These are phyloP conservation scores for Chromoteleia sp. DNA, from an alignment of 2,888 invertebrate species.

Conservation along the genomic window DNA sequence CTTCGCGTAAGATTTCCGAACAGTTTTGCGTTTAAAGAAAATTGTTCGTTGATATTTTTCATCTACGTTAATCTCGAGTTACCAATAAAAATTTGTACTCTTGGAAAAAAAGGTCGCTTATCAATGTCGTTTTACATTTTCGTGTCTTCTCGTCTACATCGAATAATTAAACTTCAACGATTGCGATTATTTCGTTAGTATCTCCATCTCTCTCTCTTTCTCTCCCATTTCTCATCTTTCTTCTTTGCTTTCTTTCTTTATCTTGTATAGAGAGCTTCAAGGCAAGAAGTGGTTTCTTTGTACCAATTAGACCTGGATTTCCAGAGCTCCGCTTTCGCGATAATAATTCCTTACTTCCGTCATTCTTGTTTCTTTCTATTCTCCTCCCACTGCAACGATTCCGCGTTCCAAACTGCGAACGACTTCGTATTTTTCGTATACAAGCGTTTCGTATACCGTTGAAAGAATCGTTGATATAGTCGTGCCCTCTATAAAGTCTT, in stretches of 20 bases:
- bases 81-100: constrained; percentile 82
- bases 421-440: constrained; percentile 73
- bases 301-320: constrained; percentile 83
- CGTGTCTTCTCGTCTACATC: constrained; percentile 60
- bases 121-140: constrained; percentile 58
- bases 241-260: constrained; percentile 62
- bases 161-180: constrained; percentile 62
- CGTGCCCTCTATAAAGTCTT: constrained; percentile 28
- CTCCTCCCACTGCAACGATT: constrained; percentile 21
- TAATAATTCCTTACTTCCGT: constrained; percentile 70
- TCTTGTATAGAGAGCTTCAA: constrained; percentile 83
- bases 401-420: constrained; percentile 22
- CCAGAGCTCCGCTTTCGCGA: constrained; percentile 76
- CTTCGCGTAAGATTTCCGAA: neutral
- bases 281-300: constrained; percentile 84
- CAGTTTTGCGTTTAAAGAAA: neutral
- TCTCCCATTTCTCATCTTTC: constrained; percentile 1
- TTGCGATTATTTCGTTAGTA: constrained; percentile 53
- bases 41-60: constrained; percentile 24
- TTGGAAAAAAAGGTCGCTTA: constrained; percentile 74
- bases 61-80: constrained; percentile 66
- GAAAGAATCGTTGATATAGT: constrained; percentile 37
- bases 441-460: constrained; percentile 78
- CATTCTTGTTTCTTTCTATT: constrained; percentile 31
- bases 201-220: constrained; percentile 13